These are phyloP conservation scores for Rhincodon typus DNA, from an alignment of 2,797 vertebrate species.

Conservation along the genomic window DNA sequence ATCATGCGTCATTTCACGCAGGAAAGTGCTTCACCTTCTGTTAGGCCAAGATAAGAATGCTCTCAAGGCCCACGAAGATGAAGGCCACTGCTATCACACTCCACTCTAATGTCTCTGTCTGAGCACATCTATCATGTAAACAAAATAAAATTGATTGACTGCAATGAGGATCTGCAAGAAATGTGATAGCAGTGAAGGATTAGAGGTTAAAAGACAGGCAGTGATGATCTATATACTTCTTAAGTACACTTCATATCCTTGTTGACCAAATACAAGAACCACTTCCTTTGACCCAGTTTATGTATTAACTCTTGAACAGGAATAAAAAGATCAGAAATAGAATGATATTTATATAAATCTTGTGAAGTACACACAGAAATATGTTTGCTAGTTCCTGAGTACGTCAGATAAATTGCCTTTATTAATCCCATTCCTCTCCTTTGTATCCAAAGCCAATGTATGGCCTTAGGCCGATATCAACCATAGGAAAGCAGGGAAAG, in stretches of 20 bases:
- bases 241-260: not conserved
- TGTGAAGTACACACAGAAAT: not conserved
- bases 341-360: not conserved
- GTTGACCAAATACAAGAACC: not conserved
- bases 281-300: not conserved
- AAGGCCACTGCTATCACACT: conserved; percentile 58
- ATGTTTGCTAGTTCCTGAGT: not conserved
- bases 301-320: not conserved
- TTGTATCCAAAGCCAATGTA: conserved; percentile 38
- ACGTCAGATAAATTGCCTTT: too few relatives aligned
- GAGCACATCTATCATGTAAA: conserved; percentile 40
- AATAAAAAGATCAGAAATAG: not conserved
- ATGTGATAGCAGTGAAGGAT: conserved; percentile 46
- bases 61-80: conserved; percentile 57
- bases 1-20: conserved; percentile 66
- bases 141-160: conserved; percentile 49
- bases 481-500: conserved; percentile 19
- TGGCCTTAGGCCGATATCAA: conserved; percentile 42
- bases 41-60: conserved; percentile 73
- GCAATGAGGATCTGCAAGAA: conserved; percentile 45
- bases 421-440: not conserved
- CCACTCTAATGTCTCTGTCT: conserved; percentile 55
- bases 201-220: conserved; percentile 38
- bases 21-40: conserved; percentile 67
- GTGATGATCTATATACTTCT: not conserved